phyloP scores from a whole-genome alignment of 2,797 vertebrate genomes.

The Morelia viridis region DNA sequence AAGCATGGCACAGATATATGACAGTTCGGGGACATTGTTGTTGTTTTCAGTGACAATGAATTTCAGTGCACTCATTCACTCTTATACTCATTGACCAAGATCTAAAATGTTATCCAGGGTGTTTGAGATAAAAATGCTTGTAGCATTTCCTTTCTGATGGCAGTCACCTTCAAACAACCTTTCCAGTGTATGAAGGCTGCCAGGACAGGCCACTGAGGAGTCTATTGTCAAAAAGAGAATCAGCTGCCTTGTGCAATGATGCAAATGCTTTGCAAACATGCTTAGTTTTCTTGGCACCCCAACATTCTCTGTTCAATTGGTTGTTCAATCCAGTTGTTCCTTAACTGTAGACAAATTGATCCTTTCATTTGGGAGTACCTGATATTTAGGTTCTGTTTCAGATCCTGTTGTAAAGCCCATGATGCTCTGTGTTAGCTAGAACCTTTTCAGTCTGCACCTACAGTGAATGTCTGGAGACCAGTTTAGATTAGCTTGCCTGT shows the following conservation, averaged over 20 bases:
- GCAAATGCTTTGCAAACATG: too few species aligned
- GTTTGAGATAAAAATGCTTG: background rate
- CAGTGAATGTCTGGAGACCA: background rate
- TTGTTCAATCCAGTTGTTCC: background rate
- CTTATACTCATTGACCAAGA: fast-evolving
- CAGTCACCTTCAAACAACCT: background rate
- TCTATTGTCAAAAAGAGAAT: background rate
- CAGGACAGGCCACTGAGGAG: background rate
- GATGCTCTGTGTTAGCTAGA: background rate
- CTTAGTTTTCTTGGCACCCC: background rate
- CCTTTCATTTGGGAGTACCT: background rate
- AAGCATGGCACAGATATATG: background rate
- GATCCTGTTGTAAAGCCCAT: background rate
- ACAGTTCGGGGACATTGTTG: background rate
- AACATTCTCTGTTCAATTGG: background rate
- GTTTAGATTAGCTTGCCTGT: background rate
- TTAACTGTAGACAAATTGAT: background rate
- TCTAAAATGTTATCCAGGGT: background rate
- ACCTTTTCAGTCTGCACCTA: background rate
- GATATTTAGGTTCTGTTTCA: background rate
- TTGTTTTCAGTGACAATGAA: background rate
- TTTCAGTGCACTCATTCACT: slow-evolving; percentile 20
- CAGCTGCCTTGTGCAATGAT: background rate
- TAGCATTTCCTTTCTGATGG: background rate
- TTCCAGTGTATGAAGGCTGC: background rate